Conservation (phyloP, 2,888 invertebrate genomes). For the Orchestes rusci region DNA sequence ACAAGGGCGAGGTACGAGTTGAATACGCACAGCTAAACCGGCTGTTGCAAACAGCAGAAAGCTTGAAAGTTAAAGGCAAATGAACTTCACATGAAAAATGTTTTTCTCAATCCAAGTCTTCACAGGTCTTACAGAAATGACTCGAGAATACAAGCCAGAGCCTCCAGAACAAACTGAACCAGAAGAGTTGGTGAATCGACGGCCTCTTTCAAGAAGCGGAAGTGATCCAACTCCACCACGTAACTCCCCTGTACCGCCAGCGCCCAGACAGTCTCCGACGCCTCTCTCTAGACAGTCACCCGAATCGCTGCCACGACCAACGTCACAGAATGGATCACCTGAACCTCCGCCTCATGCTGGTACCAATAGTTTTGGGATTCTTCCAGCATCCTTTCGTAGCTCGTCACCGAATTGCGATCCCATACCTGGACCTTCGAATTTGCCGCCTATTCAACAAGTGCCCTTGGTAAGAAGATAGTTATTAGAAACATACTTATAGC, state of each 20-base stretch:
- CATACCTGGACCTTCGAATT: constrained; percentile 73
- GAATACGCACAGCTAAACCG: constrained; percentile 89
- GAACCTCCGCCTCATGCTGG: constrained; percentile 16
- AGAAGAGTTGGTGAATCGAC: constrained; percentile 40
- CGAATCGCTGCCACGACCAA: constrained; percentile 15
- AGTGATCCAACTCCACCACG: constrained; percentile 26
- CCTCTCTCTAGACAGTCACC: constrained; percentile 15
- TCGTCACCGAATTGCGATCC: constrained; percentile 56
- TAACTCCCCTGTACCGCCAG: constrained; percentile 17
- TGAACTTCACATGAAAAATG: constrained; percentile 2
- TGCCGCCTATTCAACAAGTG: constrained; percentile 83
- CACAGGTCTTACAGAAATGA: constrained; percentile 78
- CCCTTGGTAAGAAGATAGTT: constrained; percentile 70
- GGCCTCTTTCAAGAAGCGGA: constrained; percentile 32
- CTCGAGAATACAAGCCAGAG: constrained; percentile 46
- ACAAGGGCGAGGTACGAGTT: constrained; percentile 92
- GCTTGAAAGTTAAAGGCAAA: constrained; percentile 76
- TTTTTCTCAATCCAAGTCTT: constrained; percentile 1
- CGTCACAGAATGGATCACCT: constrained; percentile 21
- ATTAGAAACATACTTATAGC: too few species aligned
- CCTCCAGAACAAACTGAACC: constrained; percentile 43
- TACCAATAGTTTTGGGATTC: constrained; percentile 16
- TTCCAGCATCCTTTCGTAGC: constrained; percentile 42
- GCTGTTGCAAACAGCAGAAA: constrained; percentile 85
- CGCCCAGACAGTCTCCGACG: constrained; percentile 12